Evolutionary conservation across 2,113 vertebrate genomes (phyloP).

Genomic region (Anser cygnoides): DNA sequence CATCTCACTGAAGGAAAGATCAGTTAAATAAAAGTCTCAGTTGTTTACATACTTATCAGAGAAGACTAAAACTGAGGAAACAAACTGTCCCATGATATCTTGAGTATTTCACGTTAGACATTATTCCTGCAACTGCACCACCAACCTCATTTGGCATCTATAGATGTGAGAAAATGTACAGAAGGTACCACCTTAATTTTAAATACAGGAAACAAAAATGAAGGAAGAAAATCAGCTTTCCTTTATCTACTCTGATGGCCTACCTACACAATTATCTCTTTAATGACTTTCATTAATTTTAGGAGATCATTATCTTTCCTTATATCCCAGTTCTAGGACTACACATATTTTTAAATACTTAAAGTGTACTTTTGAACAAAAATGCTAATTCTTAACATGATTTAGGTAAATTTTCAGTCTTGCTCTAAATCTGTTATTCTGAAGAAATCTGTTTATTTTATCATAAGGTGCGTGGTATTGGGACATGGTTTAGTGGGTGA

Average conservation of each 20-base stretch:
- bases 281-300: neutral
- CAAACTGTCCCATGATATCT: neutral
- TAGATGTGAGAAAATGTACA: neutral
- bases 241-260: neutral
- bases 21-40: neutral
- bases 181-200: neutral
- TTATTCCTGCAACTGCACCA: neutral
- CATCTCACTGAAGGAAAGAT: neutral
- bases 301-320: neutral
- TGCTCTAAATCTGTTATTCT: neutral
- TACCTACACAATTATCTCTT: neutral
- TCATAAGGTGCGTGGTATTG: neutral
- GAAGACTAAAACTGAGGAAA: neutral
- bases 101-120: neutral
- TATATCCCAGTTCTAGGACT: neutral
- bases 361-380: neutral
- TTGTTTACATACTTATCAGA: neutral
- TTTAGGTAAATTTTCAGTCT: neutral
- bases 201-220: neutral
- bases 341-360: neutral
- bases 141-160: neutral
- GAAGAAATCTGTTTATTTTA: neutral
- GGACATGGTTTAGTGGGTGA: too few relatives aligned
- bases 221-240: neutral
- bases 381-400: neutral